Conservation (phyloP, 64 coral and sea anemone species). For the Orbicella faveolata region DNA sequence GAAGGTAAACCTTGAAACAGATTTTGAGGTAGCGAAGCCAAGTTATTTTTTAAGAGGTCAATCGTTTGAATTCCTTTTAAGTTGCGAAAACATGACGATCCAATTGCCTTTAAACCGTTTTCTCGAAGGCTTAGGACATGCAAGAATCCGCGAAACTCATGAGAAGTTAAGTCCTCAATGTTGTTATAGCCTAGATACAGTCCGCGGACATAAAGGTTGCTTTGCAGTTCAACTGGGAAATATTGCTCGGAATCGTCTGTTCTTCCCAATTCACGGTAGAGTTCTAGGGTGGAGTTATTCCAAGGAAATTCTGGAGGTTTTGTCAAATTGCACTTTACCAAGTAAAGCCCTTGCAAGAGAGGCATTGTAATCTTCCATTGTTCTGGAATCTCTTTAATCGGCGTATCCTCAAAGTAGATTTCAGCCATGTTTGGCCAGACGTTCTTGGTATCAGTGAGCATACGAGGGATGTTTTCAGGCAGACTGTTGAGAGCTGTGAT, state of each 20-base stretch:
- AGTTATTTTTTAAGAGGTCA: slow-evolving; percentile 49
- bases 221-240: not conserved
- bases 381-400: slow-evolving; percentile 14
- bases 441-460: not conserved
- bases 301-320: slow-evolving; percentile 70
- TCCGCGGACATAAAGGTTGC: slow-evolving; percentile 47
- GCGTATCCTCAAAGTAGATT: not conserved
- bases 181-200: slow-evolving; percentile 54
- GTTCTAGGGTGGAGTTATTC: slow-evolving; percentile 15
- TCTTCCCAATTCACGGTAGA: slow-evolving; percentile 35
- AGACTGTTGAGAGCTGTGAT: not conserved
- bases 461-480: not conserved
- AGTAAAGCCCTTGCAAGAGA: slow-evolving; percentile 33
- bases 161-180: slow-evolving; percentile 33
- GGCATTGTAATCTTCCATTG: slow-evolving; percentile 57
- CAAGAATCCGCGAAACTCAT: slow-evolving; percentile 45
- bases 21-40: slow-evolving; percentile 32
- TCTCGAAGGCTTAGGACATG: slow-evolving; percentile 49
- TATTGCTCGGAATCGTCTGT: slow-evolving; percentile 4
- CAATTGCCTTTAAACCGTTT: slow-evolving; percentile 54
- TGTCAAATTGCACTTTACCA: slow-evolving; percentile 27
- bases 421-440: slow-evolving; percentile 57
- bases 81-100: slow-evolving; percentile 15
- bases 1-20: slow-evolving; percentile 31
- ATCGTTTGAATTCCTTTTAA: slow-evolving; percentile 50